Conservation (phyloP, 2,888 invertebrate species). For the Busseola fusca region DNA sequence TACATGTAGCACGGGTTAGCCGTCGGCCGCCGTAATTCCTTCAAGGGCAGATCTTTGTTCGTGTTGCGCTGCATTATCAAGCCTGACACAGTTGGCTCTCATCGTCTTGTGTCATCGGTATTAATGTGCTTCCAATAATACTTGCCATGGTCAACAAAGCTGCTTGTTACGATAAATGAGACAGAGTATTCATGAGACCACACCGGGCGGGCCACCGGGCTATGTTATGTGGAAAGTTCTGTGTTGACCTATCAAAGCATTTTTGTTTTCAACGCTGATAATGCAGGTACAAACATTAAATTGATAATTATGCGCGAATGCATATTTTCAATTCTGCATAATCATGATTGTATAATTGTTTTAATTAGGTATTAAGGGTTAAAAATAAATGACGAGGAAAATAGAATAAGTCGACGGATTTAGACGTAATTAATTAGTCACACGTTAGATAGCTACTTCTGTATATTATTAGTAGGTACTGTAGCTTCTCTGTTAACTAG, state of each 20-base stretch:
- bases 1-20: conserved; percentile 57
- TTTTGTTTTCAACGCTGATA: conserved; percentile 47
- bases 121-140: conserved; percentile 86
- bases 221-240: conserved; percentile 47
- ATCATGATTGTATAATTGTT: conserved; percentile 11
- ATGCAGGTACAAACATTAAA: conserved; percentile 39
- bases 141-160: conserved; percentile 83
- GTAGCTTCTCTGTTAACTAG: background rate
- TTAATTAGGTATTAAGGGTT: background rate
- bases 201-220: conserved; percentile 74
- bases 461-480: background rate
- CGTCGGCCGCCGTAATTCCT: conserved; percentile 68
- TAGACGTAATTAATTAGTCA: conserved; percentile 4
- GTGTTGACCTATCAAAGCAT: conserved; percentile 48
- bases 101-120: conserved; percentile 87
- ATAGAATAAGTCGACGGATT: background rate
- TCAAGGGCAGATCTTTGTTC: conserved; percentile 86
- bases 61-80: conserved; percentile 78
- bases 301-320: conserved; percentile 18
- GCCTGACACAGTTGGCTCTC: conserved; percentile 86
- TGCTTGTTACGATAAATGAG: conserved; percentile 81
- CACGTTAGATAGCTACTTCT: background rate
- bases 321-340: conserved; percentile 23
- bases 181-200: conserved; percentile 82
- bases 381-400: conserved; percentile 2